Base-by-base conservation (phyloP, 2,113 vertebrate species). In the Lontra canadensis region DNA sequence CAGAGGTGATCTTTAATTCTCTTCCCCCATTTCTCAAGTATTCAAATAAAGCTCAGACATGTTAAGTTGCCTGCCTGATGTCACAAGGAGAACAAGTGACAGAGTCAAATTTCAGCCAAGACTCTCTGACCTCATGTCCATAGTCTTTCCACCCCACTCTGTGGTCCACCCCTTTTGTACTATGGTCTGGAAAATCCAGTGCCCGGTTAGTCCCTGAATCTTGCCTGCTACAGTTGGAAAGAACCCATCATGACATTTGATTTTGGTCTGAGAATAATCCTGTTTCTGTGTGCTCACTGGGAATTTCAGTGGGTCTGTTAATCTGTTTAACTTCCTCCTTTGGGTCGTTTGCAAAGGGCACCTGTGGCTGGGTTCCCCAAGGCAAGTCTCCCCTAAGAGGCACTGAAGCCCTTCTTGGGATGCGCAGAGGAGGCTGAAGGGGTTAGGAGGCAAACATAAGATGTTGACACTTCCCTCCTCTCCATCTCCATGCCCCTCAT, bases 311-410 rank as follows among this genome's bases (percentile, higher is more conserved):
- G 29, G 61, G 74, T 55, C 65, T 90, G 7, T 57, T 96, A 15
- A 81, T 74, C 52, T 80, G 4, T 44, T n/a, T 31, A 31, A 95
- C 94, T 98, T 97, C 96, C 97, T 96, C 47, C 80, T 98, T 78
- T 5, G 7, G 25, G n/a, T 59, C 10, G 79, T 90, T 93, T 90
- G 76, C 36, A 86, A 94, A 97, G 82, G 52, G 25, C 59, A 86
- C 4, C 13, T 65, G 36, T 3, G 9, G 18, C 8, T 52, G 3
- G 21, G 18, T 36, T 81, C 31, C 76, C 78, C 47, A 49, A 89
- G 36, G 29, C 71, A 91, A 95, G 7, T 39, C 55, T 63, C 34
- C 49, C 14, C 14, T 34, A 47, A 96, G 87, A 94, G 94, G 90
- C 31, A 20, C 21, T 17, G 11, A 94, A 94, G 49, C 29, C 74